Conservation (phyloP, 2,113 vertebrate genomes). For the Noturus placidus region DNA sequence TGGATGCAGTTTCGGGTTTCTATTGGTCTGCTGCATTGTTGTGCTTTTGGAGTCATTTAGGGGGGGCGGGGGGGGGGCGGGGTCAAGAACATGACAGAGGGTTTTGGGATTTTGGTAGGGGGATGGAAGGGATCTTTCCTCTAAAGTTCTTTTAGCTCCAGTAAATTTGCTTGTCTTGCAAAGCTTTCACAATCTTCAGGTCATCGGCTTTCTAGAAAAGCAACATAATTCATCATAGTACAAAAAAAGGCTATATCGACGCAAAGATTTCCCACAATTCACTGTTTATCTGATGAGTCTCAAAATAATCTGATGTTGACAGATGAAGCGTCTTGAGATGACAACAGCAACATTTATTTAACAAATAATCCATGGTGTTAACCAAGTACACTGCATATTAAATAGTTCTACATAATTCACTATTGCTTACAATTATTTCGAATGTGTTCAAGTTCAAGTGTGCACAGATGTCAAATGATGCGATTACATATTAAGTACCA, state of each 20-base stretch:
- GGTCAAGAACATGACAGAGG: slow-evolving; percentile 46
- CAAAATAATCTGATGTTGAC: not conserved
- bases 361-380: not conserved
- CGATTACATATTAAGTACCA: not conserved
- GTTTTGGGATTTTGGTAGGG: slow-evolving; percentile 1
- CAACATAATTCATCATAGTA: too few relatives aligned
- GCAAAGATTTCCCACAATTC: not conserved
- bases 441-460: not conserved
- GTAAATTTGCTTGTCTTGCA: not conserved
- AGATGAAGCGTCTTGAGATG: not conserved
- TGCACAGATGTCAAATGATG: not conserved
- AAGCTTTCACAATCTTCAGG: not conserved
- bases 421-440: not conserved
- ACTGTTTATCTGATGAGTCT: not conserved
- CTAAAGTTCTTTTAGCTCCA: not conserved
- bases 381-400: not conserved
- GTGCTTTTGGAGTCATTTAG: slow-evolving; percentile 68
- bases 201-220: too few relatives aligned
- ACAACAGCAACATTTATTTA: not conserved
- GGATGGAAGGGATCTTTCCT: not conserved
- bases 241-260: not conserved
- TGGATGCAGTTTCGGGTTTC: slow-evolving; percentile 66
- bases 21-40: slow-evolving; percentile 79
- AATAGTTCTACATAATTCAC: not conserved
- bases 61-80: slow-evolving; percentile 64